Base-by-base conservation (phyloP, 2,113 vertebrate genomes). In the Leptocoma aspasia region DNA sequence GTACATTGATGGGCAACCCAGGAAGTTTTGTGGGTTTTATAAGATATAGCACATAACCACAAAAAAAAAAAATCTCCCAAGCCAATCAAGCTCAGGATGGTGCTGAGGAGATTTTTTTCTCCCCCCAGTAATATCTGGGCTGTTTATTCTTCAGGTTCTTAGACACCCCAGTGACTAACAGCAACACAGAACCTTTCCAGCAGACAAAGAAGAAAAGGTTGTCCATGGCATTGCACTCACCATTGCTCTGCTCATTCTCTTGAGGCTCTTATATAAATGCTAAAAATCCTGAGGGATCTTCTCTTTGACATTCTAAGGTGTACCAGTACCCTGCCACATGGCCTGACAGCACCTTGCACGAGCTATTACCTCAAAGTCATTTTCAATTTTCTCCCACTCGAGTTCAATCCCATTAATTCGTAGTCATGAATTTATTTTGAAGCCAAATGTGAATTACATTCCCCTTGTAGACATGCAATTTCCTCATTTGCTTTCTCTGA, bases 361-460 rank as follows among this genome's bases (percentile, higher is more conserved):
- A 91, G 92, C 75, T 93, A 80, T 93, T 96, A 90, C 77, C 92
- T 90, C 80, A 77, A 92, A 89, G 86, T 77, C 4, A 61, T 78
- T 94, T 93, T 66, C 93, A 89, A 82, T 96, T 93, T 96, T 93
- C 80, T 70, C 73, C 60, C 42, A 17, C 63, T 92, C 10, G 4
- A 68, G 31, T 69, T 95, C 90, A 91, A 83, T 65, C 59, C 85
- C 45, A 56, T 94, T 92, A 90, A 95, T 93, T 92, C 2, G 0
- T 75, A 92, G 90, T 72, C 92, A 90, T 83, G 61, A 71, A 89
- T 85, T 92, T 87, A 57, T 92, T 96, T 85, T 78, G 64, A 86
- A 94, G 52, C 56, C 54, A 81, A 86, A 86, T n/a, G 45, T 26
- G 56, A 35, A 75, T 87, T 91, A 54, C 86, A 89, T 90, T 89